These are phyloP conservation scores for Enteromius mattozi DNA, from an alignment of 2,797 vertebrate genomes.

Conservation along the genomic window DNA sequence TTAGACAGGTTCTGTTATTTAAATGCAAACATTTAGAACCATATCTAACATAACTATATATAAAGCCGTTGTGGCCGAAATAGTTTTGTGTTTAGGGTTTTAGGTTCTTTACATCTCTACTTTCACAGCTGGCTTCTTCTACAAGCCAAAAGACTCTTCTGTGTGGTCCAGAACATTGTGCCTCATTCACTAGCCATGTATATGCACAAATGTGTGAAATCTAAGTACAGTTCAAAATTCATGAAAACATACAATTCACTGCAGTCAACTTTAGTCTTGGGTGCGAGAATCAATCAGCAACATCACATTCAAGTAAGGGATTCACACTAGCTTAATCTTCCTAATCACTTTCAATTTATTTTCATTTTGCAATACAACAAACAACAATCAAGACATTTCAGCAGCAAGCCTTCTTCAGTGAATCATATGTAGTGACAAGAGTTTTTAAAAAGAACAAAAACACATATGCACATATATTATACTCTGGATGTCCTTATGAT, in stretches of 20 bases:
- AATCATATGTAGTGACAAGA: too few species aligned
- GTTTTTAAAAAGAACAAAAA: too few species aligned
- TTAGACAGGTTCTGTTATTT: slow-evolving; percentile 48
- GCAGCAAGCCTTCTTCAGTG: too few species aligned
- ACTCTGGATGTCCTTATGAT: background rate
- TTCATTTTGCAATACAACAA: too few species aligned
- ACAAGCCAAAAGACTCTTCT: background rate
- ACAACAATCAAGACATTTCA: too few species aligned
- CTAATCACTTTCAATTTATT: too few species aligned
- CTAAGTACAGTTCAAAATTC: background rate
- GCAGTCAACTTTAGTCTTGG: too few species aligned
- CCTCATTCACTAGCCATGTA: background rate
- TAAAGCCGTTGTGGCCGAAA: slow-evolving; percentile 53
- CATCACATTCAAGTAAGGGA: too few species aligned
- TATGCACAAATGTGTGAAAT: background rate
- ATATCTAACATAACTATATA: slow-evolving; percentile 15
- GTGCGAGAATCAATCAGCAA: too few species aligned
- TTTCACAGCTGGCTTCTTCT: background rate
- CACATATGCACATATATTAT: background rate
- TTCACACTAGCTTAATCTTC: too few species aligned
- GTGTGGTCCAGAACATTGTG: background rate
- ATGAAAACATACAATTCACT: too few species aligned
- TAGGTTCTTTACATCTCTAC: background rate
- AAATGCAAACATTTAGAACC: slow-evolving; percentile 66
- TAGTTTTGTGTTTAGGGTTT: slow-evolving; percentile 50